phyloP scores from a whole-genome alignment of 1,140 invertebrate species.

The Caenorhabditis remanei region DNA sequence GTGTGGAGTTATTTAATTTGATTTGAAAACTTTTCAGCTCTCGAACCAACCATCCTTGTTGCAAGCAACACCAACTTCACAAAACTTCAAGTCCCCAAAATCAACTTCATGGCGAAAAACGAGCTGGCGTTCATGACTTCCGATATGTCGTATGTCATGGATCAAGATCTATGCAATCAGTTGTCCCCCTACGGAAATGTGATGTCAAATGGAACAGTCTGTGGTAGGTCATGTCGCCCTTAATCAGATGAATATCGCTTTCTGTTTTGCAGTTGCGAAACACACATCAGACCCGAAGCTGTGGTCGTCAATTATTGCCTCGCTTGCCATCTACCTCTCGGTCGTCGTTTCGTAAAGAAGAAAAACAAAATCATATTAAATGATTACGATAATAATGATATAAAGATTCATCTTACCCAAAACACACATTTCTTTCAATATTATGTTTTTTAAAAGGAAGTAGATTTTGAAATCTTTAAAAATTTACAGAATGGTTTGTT shows the following conservation, averaged over 20 bases:
- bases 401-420: neutral
- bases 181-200: conserved; percentile 15
- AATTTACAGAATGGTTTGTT: no score
- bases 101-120: conserved; percentile 39
- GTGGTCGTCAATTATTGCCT: neutral
- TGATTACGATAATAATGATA: neutral
- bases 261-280: conserved; percentile 41
- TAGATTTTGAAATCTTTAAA: no score
- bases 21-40: neutral
- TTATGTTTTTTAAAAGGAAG: no score
- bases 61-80: conserved; percentile 25
- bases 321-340: neutral
- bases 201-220: conserved; percentile 44
- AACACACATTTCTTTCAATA: no score
- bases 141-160: conserved; percentile 25
- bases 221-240: conserved; percentile 30
- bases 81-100: neutral
- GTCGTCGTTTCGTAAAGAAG: neutral
- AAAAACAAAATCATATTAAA: neutral
- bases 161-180: conserved; percentile 48
- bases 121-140: conserved; percentile 13
- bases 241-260: neutral
- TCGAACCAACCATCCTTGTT: conserved; percentile 1
- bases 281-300: neutral
- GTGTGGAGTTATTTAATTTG: no score